These are phyloP conservation scores for Fistularia tabacaria DNA, from an alignment of 2,797 vertebrate species.

Conservation along the genomic window DNA sequence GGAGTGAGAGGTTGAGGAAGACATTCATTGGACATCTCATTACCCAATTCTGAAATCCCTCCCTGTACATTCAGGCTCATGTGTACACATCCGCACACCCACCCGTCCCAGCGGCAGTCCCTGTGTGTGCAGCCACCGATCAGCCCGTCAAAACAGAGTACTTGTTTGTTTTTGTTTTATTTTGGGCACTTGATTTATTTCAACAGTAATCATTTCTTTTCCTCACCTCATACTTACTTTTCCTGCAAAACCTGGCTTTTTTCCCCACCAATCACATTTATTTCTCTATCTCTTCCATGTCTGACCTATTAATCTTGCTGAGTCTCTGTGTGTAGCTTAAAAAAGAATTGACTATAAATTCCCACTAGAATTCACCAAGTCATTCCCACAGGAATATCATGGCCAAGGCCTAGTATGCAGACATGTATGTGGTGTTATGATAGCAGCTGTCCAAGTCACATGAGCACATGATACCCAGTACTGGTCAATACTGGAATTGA, in stretches of 20 bases:
- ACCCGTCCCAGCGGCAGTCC: conserved; percentile 43
- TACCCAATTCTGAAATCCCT: conserved; percentile 33
- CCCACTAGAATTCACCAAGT: not conserved
- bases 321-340: not conserved
- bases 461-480: conserved; percentile 20
- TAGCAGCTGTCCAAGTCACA: conserved; percentile 61
- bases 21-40: conserved; percentile 43
- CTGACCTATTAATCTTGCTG: too few relatives aligned
- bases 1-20: conserved; percentile 28
- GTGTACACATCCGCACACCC: conserved; percentile 45
- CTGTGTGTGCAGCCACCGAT: conserved; percentile 37
- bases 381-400: conserved; percentile 6
- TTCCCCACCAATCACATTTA: conserved; percentile 1
- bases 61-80: conserved; percentile 33
- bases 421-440: conserved; percentile 33
- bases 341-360: too few relatives aligned
- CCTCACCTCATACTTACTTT: conserved; percentile 19
- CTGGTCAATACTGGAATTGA: conserved; percentile 27
- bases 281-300: too few relatives aligned
- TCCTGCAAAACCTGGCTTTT: conserved; percentile 6
- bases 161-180: conserved; percentile 36
- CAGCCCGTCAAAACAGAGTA: conserved; percentile 58
- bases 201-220: conserved; percentile 13
- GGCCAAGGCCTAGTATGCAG: conserved; percentile 6
- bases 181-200: conserved; percentile 7